Conservation (phyloP, 1,140 invertebrate genomes). For the Euschistus heros region DNA sequence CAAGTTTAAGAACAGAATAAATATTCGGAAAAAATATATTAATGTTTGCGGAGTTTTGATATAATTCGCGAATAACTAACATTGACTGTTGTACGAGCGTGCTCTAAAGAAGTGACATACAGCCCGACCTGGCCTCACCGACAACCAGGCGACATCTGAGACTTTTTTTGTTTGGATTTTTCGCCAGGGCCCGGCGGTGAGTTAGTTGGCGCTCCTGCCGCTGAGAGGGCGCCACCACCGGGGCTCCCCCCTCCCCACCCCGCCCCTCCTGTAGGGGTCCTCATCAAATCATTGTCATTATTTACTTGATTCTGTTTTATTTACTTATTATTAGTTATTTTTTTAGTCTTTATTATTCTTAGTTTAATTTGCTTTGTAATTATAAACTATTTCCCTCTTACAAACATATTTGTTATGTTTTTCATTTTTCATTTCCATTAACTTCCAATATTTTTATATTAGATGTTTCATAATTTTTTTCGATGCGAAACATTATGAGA, state of each 20-base stretch:
- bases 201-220: not conserved
- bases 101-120: not conserved
- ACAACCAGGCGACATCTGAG: constrained; percentile 26
- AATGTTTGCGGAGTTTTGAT: not conserved
- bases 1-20: not conserved
- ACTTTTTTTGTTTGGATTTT: constrained; percentile 26
- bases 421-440: too few relatives aligned
- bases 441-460: too few relatives aligned
- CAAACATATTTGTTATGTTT: too few relatives aligned
- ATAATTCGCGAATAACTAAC: not conserved
- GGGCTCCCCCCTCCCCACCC: not conserved
- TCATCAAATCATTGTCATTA: too few relatives aligned
- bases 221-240: not conserved
- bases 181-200: constrained; percentile 18
- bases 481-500: too few relatives aligned
- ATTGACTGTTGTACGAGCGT: not conserved
- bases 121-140: constrained; percentile 8
- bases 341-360: too few relatives aligned
- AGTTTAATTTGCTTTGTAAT: too few relatives aligned
- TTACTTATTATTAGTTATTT: too few relatives aligned
- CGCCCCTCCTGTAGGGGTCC: not conserved
- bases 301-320: too few relatives aligned
- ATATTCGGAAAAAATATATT: not conserved
- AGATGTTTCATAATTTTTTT: too few relatives aligned
- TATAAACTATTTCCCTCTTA: too few relatives aligned